A percentile compares a stretch with the other conserved stretches of the same genome.
These are phyloP conservation scores for Monodelphis domestica DNA, from an alignment of 2,797 vertebrate species.

Conservation along the genomic window DNA sequence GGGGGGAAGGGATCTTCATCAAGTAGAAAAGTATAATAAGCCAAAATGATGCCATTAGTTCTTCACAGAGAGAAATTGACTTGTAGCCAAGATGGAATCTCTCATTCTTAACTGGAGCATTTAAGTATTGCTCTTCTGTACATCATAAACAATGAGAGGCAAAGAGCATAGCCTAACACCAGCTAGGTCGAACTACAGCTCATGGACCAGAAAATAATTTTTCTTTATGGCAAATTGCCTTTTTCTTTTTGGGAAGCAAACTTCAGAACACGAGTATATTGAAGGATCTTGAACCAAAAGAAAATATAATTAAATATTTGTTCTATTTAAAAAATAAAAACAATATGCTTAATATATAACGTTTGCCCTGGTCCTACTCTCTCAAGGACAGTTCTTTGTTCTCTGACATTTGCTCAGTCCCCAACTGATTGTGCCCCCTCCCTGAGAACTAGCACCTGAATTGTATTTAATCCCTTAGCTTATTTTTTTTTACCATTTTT, in stretches of 20 bases:
- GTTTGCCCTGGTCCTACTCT: not conserved
- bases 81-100: not conserved
- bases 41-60: constrained; percentile 27
- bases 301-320: not conserved
- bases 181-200: not conserved
- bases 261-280: constrained; percentile 1
- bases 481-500: too few species aligned
- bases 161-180: not conserved
- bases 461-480: not conserved
- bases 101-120: not conserved
- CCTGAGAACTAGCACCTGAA: not conserved
- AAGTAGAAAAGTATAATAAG: not conserved
- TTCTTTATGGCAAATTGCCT: not conserved
- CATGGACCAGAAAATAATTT: constrained; percentile 12
- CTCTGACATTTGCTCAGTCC: not conserved
- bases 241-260: constrained; percentile 39
- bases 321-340: not conserved
- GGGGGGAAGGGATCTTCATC: too few species aligned
- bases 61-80: not conserved
- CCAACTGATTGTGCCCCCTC: not conserved
- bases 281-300: not conserved
- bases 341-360: not conserved
- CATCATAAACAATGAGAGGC: not conserved
- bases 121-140: not conserved
- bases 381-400: not conserved